phyloP scores from a whole-genome alignment of 2,113 vertebrate genomes.

The Hypomesus transpacificus region DNA sequence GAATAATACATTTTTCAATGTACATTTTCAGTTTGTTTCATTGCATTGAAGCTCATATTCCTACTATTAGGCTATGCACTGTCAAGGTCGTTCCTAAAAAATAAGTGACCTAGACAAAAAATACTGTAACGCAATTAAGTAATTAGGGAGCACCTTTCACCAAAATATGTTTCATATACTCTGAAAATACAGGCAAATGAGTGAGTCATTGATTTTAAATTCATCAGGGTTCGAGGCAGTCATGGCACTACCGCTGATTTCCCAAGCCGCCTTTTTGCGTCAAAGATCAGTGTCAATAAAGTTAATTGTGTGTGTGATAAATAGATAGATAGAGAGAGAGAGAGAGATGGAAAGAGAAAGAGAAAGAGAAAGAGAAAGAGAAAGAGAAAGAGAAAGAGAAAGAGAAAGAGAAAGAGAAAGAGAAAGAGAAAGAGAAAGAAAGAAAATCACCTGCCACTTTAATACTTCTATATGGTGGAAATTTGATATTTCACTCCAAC shows the following conservation, averaged over 20 bases:
- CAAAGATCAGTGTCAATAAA: slow-evolving; percentile 82
- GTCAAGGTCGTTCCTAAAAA: slow-evolving; percentile 54
- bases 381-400: too few species aligned
- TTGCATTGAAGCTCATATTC: slow-evolving; percentile 48
- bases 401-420: too few species aligned
- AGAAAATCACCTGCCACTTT: too few species aligned
- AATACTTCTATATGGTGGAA: too few species aligned
- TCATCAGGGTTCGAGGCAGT: slow-evolving; percentile 63
- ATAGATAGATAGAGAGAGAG: too few species aligned
- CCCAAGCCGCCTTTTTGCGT: slow-evolving; percentile 77
- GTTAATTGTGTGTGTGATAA: slow-evolving; percentile 62
- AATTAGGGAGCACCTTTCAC: slow-evolving; percentile 59
- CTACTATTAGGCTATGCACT: slow-evolving; percentile 56
- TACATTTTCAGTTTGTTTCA: neutral
- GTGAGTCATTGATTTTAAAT: slow-evolving; percentile 80
- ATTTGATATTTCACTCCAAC: too few species aligned
- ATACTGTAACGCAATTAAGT: slow-evolving; percentile 68
- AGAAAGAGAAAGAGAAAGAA: too few species aligned
- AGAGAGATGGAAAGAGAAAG: too few species aligned
- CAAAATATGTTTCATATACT: slow-evolving; percentile 71
- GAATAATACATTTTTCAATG: neutral
- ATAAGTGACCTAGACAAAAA: slow-evolving; percentile 65
- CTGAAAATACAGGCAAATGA: slow-evolving; percentile 68
- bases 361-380: too few species aligned
- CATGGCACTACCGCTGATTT: slow-evolving; percentile 77